Evolutionary conservation across 2,113 vertebrate genomes (phyloP).

Genomic region (Ammospiza caudacuta): DNA sequence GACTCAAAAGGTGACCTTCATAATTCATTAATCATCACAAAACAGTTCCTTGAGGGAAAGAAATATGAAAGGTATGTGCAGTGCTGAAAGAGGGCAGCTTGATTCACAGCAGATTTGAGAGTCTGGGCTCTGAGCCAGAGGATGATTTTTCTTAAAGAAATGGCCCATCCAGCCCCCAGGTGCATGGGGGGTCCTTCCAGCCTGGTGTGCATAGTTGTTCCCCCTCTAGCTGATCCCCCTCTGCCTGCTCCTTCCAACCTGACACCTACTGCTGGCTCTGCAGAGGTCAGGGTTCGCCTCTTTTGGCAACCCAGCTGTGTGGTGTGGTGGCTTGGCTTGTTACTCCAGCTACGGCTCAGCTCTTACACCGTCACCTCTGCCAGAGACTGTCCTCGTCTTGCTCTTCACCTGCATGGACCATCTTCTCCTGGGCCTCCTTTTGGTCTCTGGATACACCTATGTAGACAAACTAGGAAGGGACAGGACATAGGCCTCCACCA

Average conservation of each 20-base stretch:
- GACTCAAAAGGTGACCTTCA: constrained; percentile 31
- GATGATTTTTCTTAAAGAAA: not conserved
- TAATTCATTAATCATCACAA: constrained; percentile 47
- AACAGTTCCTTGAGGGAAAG: constrained; percentile 22
- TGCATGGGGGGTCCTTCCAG: not conserved
- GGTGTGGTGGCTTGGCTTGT: not conserved
- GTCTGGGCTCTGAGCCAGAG: not conserved
- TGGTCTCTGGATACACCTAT: not conserved
- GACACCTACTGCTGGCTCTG: not conserved
- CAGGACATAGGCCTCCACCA: not conserved
- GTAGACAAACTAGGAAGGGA: not conserved
- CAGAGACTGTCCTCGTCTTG: not conserved
- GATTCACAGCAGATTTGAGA: not conserved
- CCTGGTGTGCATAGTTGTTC: fast-evolving
- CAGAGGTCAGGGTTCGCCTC: not conserved
- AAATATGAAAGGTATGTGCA: constrained; percentile 36
- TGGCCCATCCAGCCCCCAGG: not conserved
- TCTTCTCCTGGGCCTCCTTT: not conserved
- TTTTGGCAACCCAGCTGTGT: not conserved
- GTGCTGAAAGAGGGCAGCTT: not conserved
- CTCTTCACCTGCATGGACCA: not conserved
- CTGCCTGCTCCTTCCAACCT: not conserved
- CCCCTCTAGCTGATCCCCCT: not conserved
- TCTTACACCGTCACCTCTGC: not conserved
- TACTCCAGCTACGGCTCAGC: not conserved